Base-by-base conservation (phyloP, 2,888 invertebrate genomes). In the Macropis europaea region DNA sequence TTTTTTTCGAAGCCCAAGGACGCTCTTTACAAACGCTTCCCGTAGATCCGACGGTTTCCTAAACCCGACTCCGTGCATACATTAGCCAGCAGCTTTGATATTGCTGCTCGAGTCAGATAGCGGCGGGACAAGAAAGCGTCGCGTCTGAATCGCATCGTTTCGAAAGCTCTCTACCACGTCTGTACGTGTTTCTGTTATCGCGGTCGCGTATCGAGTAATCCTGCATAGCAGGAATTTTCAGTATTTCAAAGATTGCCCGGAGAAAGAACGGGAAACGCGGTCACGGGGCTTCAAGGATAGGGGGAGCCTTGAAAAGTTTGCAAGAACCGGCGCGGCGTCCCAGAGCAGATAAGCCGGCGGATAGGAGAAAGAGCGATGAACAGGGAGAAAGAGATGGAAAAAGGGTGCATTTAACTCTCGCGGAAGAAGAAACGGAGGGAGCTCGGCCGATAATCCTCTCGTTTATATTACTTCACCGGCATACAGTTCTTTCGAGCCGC, bases 391-490 rank as follows among this genome's bases (percentile, higher is more conserved):
- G 50, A 43, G 48, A 45, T 36, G 32, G 64, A 53, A 48, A 71
- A 59, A 69, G 71, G 69, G 66, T 72, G 74, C 81, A 67, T 76
- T 79, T 76, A 81, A 81, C 68, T 76, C 63, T 61, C 57, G 45
- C 45, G 62, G 66, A 69, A 59, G 61, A 54, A 70, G 76, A 73
- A 76, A 75, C 59, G 64, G 30, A 54, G 59, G 47, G 50, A 77
- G 53, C 72, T 80, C 60, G 69, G 56, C 78, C 75, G 82, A 82
- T 82, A 82, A 82, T 82, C 82, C 77, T 81, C 81, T 82, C 82
- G 82, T 82, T 82, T 82, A 82, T 82, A 82, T 82, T 82, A 82
- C 81, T 82, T 78, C 76, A 77, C 76, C 76, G 71, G 63, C 57
- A 60, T 54, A 53, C 70, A 38, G 66, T 53, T 73, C 53, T 52